Conservation (phyloP, 2,113 vertebrate species). For the Pterocles burchelli region DNA sequence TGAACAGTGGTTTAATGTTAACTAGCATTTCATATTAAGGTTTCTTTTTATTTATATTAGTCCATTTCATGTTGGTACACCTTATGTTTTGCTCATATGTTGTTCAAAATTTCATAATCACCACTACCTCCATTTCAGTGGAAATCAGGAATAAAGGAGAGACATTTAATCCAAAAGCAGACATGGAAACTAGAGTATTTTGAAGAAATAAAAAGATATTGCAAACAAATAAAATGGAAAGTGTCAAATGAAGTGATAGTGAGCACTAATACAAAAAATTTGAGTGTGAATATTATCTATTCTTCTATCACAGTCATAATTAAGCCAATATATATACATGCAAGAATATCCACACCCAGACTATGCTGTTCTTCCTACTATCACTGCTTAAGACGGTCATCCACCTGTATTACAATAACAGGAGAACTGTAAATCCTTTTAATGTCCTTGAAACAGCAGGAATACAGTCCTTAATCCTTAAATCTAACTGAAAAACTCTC, state of each 20-base stretch:
- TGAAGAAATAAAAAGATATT: not conserved
- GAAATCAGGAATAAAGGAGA: not conserved
- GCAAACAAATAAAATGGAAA: not conserved
- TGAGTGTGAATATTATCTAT: not conserved
- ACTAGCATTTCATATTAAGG: not conserved
- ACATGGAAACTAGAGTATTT: not conserved
- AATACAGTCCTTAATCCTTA: not conserved
- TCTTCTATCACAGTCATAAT: not conserved
- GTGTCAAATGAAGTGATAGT: not conserved
- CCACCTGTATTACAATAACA: not conserved
- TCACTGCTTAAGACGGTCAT: not conserved
- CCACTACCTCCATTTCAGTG: not conserved
- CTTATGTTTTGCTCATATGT: not conserved
- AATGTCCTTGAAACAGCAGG: not conserved
- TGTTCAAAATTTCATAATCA: not conserved
- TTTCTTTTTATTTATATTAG: not conserved
- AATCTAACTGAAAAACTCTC: not conserved
- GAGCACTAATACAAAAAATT: not conserved
- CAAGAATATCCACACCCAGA: not conserved
- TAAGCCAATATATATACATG: not conserved
- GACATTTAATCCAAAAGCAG: not conserved
- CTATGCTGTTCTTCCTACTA: not conserved
- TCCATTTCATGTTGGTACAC: not conserved
- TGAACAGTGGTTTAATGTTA: not conserved
- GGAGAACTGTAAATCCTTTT: not conserved